Evolutionary conservation across 2,888 invertebrate genomes (phyloP), one percentile per base, ranked within the genome.

Genomic region (Thalpophila matura): DNA sequence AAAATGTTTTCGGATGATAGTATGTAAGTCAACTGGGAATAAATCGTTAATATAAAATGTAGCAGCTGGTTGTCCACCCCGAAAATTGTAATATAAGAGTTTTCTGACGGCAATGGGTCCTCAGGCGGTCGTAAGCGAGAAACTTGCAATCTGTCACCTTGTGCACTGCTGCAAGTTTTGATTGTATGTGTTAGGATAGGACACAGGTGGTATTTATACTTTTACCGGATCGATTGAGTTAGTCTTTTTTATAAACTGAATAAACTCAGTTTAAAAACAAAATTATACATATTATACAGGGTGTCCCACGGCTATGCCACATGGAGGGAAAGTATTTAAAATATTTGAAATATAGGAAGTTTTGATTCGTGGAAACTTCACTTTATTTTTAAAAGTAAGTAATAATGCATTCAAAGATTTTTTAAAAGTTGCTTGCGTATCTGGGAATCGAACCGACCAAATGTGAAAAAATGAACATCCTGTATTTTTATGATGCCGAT

Each of bases 81-180:
- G 43, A 66, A 69, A 73, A 73, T 57, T 56, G 69, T 69, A 69
- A 66, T 58, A 45, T 58, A 69, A 74, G 67, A 66, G 47, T 73
- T 73, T 69, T 53, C 38, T 40, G 51, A 45, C 68, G 53, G 37
- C 57, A 73, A 69, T 73, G 35, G 58, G 49, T 58, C 74, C 74
- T 50, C 31, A 49, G 68, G 58, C 47, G 69, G 16, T 69, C 69
- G 68, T 69, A 74, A 69, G 53, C 53, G 53, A 26, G 42, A 35
- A 57, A 58, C 69, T 69, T 69, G 74, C 69, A 66, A 73, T 69
- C 51, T 66, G 67, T 69, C 74, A 73, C 58, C 74, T 43, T 67
- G 37, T 38, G 69, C 74, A 58, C 47, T 7, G 55, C 51, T 74
- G 69, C 75, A 57, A 45, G 43, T 33, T 53, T 35, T 38, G 58